These are phyloP conservation scores for Trematomus bernacchii DNA, from an alignment of 2,797 vertebrate species.

Conservation along the genomic window DNA sequence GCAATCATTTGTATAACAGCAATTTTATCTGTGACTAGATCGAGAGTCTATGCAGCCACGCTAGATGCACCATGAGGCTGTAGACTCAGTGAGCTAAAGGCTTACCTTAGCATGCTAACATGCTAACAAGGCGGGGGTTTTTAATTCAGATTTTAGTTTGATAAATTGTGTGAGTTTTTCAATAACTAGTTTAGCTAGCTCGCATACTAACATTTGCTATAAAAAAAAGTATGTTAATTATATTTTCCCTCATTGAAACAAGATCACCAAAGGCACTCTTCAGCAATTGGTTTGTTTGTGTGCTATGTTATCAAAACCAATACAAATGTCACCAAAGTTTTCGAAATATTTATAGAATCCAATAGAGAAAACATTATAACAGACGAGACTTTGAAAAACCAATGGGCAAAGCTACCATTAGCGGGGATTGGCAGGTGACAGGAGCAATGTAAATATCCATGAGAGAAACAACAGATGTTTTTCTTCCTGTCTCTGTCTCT, in stretches of 20 bases:
- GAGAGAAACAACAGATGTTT: constrained; percentile 42
- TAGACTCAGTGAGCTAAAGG: background rate
- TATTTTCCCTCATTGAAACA: too few relatives aligned
- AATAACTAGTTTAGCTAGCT: background rate
- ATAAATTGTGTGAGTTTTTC: background rate
- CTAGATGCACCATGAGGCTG: background rate
- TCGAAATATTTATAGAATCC: background rate
- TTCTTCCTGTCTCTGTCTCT: constrained; percentile 13
- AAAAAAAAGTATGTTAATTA: too few relatives aligned
- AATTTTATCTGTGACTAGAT: too few relatives aligned
- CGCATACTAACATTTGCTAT: too few relatives aligned
- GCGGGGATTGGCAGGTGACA: constrained; percentile 33
- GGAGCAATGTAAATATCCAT: constrained; percentile 34
- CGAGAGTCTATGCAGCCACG: background rate
- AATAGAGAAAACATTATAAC: background rate
- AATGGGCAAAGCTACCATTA: background rate
- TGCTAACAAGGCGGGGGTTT: background rate
- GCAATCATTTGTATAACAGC: too few relatives aligned
- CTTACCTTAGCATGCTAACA: constrained; percentile 5
- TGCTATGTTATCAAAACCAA: background rate
- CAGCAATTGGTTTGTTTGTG: background rate
- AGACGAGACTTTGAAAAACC: background rate
- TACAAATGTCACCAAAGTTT: background rate
- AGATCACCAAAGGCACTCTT: background rate
- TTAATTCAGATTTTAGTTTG: background rate